Evolutionary conservation across 2,888 invertebrate species (phyloP).

Genomic region (Drosophila acutilabella): DNA sequence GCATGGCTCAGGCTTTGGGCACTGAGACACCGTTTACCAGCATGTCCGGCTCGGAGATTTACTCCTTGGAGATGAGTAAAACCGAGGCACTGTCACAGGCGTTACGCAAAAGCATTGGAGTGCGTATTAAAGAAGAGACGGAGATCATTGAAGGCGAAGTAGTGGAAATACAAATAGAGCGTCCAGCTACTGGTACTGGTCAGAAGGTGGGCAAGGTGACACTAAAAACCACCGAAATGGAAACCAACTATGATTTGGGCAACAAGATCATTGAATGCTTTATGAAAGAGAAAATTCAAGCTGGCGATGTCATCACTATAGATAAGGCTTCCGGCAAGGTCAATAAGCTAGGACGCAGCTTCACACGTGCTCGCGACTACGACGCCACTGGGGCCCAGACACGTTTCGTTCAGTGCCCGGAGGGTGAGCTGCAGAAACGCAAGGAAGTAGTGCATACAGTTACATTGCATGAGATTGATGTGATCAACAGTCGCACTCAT

Average conservation of each 20-base stretch:
- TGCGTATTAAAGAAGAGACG: conserved; percentile 98
- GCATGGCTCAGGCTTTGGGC: conserved; percentile 96
- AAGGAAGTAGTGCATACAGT: conserved; percentile 99
- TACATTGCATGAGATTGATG: conserved; percentile 99
- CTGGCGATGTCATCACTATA: conserved; percentile 98
- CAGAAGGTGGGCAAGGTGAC: conserved; percentile 94
- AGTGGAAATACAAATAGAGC: conserved; percentile 97
- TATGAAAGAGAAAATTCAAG: conserved; percentile 97
- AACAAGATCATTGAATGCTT: conserved; percentile 99
- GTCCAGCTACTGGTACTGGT: conserved; percentile 95
- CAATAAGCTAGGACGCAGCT: conserved; percentile 95
- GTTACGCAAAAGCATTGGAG: conserved; percentile 98
- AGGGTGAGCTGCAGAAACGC: conserved; percentile 98
- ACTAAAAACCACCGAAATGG: conserved; percentile 99
- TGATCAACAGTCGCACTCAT: conserved; percentile 98
- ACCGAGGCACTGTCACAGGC: conserved; percentile 99
- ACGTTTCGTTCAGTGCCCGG: conserved; percentile 98
- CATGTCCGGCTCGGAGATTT: conserved; percentile 99
- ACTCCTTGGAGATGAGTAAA: conserved; percentile 99
- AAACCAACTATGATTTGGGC: conserved; percentile 99
- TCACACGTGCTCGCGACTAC: conserved; percentile 98
- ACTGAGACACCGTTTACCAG: conserved; percentile 98
- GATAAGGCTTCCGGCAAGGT: conserved; percentile 99
- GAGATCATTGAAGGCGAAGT: conserved; percentile 99
- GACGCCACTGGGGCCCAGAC: conserved; percentile 96